Conservation (phyloP, 2,888 invertebrate species). For the Octonoba sinensis region DNA sequence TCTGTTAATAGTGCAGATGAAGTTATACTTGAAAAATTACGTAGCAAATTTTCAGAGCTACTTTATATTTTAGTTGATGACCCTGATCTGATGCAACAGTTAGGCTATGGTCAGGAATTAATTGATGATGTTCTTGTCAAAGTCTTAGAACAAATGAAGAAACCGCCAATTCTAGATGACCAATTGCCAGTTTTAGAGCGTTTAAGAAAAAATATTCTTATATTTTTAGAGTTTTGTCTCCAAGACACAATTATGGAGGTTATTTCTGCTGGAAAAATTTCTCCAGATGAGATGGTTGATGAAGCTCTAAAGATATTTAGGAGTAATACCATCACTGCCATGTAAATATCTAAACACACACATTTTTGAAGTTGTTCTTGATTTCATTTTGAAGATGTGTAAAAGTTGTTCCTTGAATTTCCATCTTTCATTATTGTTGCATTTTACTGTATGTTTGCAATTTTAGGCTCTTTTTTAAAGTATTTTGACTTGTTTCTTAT, state of each 20-base stretch:
- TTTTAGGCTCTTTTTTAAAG: no score
- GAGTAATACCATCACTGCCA: conserved; percentile 1
- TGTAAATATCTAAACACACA: neutral
- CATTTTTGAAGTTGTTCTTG: neutral
- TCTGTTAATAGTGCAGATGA: no score
- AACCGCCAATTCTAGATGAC: conserved; percentile 23
- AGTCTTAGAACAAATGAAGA: conserved; percentile 52
- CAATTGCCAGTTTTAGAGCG: conserved; percentile 35
- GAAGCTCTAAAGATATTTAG: conserved; percentile 47
- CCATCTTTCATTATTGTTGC: no score
- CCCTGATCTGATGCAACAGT: conserved; percentile 52
- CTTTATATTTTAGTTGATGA: conserved; percentile 57
- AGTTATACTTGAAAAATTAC: conserved; percentile 18
- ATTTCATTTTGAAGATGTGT: no score
- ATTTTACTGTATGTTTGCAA: no score
- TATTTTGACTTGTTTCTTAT: no score
- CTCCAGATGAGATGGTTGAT: conserved; percentile 46
- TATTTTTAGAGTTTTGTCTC: conserved; percentile 49
- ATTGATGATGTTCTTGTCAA: conserved; percentile 63
- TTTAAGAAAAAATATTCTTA: conserved; percentile 55
- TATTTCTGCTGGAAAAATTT: conserved; percentile 33
- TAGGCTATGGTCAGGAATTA: conserved; percentile 53
- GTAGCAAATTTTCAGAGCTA: conserved; percentile 61
- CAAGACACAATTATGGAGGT: conserved; percentile 63
- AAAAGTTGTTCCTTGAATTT: no score